Evolutionary conservation across 2,888 invertebrate genomes (phyloP), one percentile per base, ranked within the genome.

Genomic region (Drosophila kokeensis): DNA sequence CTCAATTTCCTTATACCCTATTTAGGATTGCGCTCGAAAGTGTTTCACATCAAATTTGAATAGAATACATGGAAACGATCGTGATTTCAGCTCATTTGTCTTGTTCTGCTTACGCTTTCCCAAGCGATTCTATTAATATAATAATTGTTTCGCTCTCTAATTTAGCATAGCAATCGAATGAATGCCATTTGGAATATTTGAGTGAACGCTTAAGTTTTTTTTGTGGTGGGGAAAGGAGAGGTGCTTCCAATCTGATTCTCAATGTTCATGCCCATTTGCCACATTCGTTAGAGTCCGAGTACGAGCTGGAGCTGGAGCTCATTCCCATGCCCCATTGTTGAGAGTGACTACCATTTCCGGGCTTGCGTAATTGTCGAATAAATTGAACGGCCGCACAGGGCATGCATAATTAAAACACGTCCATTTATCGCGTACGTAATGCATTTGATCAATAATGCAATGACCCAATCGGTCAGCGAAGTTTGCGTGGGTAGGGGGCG

Each of bases 381-480:
- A 86, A 83, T 89, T 88, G 75, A 68, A 63, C 62, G 64, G 49
- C 27, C 52, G 49, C 55, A 38, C 55, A 30, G 57, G 66, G 81
- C 50, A 79, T 89, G 79, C 68, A 85, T 82, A 86, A 71, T 67
- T 79, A 65, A 75, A 69, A 49, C 29, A 48, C 21, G 49, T 29
- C 71, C 48, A 65, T 34, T 55, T 59, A 65, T 62, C 65, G 82
- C 86, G 76, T 85, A 70, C 62, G 48, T 69, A 74, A 73, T 90
- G 83, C 83, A 88, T 88, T 85, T 82, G 79, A 87, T 90, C 89
- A 91, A 91, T 90, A 90, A 90, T 90, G 83, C 91, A 90, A 81
- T 89, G 88, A 82, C 80, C 87, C 73, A 73, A 61, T 62, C 69
- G 32, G 32, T 18, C 27, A 13, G n/a, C 7, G 10, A 8, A 21